Conservation (phyloP, 2,888 invertebrate genomes). For the Campoplex capitator region DNA sequence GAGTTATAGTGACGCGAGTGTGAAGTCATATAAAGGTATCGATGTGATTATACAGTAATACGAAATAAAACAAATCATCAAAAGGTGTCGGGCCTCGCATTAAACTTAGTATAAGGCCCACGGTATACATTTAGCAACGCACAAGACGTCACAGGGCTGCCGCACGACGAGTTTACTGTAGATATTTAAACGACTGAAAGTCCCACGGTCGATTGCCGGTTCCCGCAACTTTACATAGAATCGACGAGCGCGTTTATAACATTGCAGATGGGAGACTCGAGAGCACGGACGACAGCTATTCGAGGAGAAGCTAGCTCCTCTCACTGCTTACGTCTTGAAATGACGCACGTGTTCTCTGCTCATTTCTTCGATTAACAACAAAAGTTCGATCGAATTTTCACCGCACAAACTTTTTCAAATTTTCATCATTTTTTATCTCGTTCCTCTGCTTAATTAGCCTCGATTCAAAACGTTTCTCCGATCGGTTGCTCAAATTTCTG, state of each 20-base stretch:
- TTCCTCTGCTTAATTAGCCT: too few species aligned
- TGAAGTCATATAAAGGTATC: background rate
- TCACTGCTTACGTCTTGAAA: background rate
- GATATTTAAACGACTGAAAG: background rate
- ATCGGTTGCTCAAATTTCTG: background rate
- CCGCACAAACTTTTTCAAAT: background rate
- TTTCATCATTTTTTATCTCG: background rate
- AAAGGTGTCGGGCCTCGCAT: background rate
- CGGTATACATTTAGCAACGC: background rate
- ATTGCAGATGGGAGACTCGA: background rate
- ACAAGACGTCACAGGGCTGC: background rate
- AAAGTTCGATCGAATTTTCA: background rate
- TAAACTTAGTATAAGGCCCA: background rate
- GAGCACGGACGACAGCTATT: background rate
- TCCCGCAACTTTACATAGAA: background rate
- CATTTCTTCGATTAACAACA: background rate
- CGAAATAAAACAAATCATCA: background rate
- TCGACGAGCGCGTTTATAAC: constrained; percentile 4
- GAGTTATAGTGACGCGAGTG: constrained; percentile 11
- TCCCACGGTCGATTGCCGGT: constrained; percentile 3
- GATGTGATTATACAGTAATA: background rate
- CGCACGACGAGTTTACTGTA: background rate
- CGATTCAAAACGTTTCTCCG: too few species aligned
- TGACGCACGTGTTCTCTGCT: background rate
- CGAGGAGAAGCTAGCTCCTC: background rate